A percentile compares a stretch with the other conserved stretches of the same genome.
Evolutionary conservation across 2,888 invertebrate species (phyloP).

Genomic region (Willowsia nigromaculata): DNA sequence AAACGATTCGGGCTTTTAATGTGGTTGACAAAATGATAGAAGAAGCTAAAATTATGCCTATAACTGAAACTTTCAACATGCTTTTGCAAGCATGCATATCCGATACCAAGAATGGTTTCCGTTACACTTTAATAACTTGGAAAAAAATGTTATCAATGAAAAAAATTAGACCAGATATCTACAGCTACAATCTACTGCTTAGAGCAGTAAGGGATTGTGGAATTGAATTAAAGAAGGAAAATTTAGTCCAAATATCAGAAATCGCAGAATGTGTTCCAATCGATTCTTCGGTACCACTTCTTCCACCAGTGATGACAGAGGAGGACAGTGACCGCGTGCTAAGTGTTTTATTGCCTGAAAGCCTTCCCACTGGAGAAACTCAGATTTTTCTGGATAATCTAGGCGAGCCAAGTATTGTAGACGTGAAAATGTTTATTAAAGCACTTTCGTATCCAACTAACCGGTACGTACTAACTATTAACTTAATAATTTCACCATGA

Average conservation of each 20-base stretch:
- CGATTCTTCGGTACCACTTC: neutral
- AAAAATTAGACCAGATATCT: slow-evolving; percentile 86
- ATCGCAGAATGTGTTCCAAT: neutral
- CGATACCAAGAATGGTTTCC: slow-evolving; percentile 89
- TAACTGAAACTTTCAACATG: slow-evolving; percentile 87
- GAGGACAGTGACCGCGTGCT: slow-evolving; percentile 56
- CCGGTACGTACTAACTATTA: slow-evolving; percentile 19
- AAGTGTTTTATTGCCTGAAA: slow-evolving; percentile 24
- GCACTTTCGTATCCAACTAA: slow-evolving; percentile 45
- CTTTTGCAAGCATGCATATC: slow-evolving; percentile 91
- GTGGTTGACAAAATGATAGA: slow-evolving; percentile 91
- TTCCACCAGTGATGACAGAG: slow-evolving; percentile 36
- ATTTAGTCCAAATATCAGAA: neutral
- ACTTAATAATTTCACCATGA: no score
- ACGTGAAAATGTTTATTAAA: slow-evolving; percentile 20
- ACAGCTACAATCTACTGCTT: slow-evolving; percentile 90
- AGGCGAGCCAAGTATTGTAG: neutral
- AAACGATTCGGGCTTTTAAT: slow-evolving; percentile 88
- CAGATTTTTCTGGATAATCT: slow-evolving; percentile 38
- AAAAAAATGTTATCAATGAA: slow-evolving; percentile 86
- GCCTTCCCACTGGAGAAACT: neutral
- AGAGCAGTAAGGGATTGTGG: slow-evolving; percentile 90
- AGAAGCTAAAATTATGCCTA: slow-evolving; percentile 79
- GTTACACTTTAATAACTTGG: slow-evolving; percentile 91
- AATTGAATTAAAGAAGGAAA: slow-evolving; percentile 81